Base-by-base conservation (phyloP, 2,888 invertebrate genomes). In the Nomada fabriciana region DNA sequence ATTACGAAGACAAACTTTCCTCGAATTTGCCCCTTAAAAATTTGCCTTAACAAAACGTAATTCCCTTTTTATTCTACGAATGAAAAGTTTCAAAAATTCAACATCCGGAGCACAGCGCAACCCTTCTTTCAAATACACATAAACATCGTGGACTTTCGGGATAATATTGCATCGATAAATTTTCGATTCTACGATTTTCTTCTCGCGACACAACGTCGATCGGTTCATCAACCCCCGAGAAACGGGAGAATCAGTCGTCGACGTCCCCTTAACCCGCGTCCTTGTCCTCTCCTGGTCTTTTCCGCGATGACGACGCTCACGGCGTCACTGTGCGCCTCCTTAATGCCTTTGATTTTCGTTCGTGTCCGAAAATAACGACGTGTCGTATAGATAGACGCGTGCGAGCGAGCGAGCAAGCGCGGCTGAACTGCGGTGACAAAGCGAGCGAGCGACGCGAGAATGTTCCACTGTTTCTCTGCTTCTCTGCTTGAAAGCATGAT, bases 331-430 rank as follows among this genome's bases (percentile, higher is more conserved):
- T 71, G 72, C 67, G 52, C 61, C 85, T 84, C 80, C 79, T 88
- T 86, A 76, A 82, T 61, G 83, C 76, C 79, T 84, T 86, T 83
- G 89, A 87, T 87, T 88, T 84, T 88, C 78, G 76, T 86, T 83
- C 76, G 82, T 52, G 69, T 83, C 88, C 84, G 79, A 89, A 88
- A 88, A 88, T 88, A 88, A 88, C 84, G 75, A 60, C 82, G 59
- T 55, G 80, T 81, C 73, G 57, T 80, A 78, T 79, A 80, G 77
- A 76, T 79, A 69, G 63, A 61, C 65, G 59, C n/a, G 50, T 57
- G 47, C 57, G 70, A 52, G 47, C 53, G 67, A 42, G 67, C 29
- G 57, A 43, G 52, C 57, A 57, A 47, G 47, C 43, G 20, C 73
- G 57, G 20, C n/a, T n/a, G 36, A 42, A 23, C 43, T 18, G 25